Evolutionary conservation across 1,140 invertebrate species (phyloP).

Genomic region (Drosophila orosa): DNA sequence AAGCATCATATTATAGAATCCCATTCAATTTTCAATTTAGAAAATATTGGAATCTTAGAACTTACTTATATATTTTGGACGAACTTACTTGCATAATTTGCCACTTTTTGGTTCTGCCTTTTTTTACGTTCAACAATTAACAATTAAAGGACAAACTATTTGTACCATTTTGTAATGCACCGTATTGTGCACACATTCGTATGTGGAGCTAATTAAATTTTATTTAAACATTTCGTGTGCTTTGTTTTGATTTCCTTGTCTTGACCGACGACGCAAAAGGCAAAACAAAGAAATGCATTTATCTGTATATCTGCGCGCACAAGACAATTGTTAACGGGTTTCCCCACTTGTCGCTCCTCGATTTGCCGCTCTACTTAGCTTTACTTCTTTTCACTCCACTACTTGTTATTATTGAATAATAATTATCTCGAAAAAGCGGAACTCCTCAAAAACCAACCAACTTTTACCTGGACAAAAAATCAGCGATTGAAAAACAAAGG

Average conservation of each 20-base stretch:
- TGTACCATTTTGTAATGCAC: background rate
- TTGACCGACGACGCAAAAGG: conserved; percentile 11
- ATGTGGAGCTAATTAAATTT: conserved; percentile 32
- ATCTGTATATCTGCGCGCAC: conserved; percentile 15
- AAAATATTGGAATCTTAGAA: background rate
- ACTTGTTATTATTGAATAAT: conserved; percentile 31
- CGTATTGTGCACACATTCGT: background rate
- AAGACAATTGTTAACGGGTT: conserved; percentile 16
- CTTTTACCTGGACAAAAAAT: conserved; percentile 1
- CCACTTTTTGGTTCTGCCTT: background rate
- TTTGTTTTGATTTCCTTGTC: conserved; percentile 41
- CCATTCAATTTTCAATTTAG: background rate
- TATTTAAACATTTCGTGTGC: conserved; percentile 23
- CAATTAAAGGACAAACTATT: background rate
- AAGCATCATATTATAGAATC: background rate
- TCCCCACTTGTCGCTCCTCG: background rate
- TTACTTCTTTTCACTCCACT: background rate
- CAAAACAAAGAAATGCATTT: conserved; percentile 47
- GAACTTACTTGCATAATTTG: background rate
- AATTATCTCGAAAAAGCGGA: conserved; percentile 19
- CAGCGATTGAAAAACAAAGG: conserved; percentile 8
- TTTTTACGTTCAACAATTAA: background rate
- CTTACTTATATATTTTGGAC: too few relatives aligned
- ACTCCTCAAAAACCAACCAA: conserved; percentile 4
- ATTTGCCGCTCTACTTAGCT: background rate